These are phyloP conservation scores for Cheilosia urbana DNA, from an alignment of 2,888 invertebrate genomes.

Conservation along the genomic window DNA sequence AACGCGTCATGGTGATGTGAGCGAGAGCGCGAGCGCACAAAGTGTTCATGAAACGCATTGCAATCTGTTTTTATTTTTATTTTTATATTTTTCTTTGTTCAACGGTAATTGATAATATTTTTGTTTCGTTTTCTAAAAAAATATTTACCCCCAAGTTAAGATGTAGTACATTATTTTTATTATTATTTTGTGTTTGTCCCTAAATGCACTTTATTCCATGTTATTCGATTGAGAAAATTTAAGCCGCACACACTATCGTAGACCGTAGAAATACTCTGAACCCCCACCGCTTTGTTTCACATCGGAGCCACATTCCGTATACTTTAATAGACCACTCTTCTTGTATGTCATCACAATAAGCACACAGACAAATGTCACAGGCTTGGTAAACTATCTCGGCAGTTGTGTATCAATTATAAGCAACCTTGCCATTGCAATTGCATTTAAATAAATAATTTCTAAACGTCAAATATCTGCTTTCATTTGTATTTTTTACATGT, in stretches of 20 bases:
- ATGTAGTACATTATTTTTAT: conserved; percentile 29
- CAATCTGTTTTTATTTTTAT: conserved; percentile 44
- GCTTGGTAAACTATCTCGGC: background rate
- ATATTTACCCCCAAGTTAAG: conserved; percentile 23
- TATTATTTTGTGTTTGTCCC: conserved; percentile 8
- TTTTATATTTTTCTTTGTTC: conserved; percentile 24
- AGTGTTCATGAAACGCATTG: conserved; percentile 52
- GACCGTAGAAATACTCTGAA: background rate
- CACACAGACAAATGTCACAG: no score
- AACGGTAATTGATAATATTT: background rate
- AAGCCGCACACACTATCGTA: background rate
- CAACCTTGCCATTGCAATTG: conserved; percentile 34
- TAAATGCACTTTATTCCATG: conserved; percentile 15
- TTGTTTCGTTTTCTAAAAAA: background rate
- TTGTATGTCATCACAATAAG: background rate
- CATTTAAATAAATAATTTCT: conserved; percentile 9
- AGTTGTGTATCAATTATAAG: background rate
- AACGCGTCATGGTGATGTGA: conserved; percentile 24
- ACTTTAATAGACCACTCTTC: conserved; percentile 4
- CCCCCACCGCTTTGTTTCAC: conserved; percentile 48
- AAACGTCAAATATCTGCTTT: background rate
- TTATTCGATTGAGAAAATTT: conserved; percentile 20
- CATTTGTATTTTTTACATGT: background rate
- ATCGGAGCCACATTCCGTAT: conserved; percentile 46
- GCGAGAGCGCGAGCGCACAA: conserved; percentile 46